Evolutionary conservation across 2,888 invertebrate genomes (phyloP).

Genomic region (Sialis lutaria): DNA sequence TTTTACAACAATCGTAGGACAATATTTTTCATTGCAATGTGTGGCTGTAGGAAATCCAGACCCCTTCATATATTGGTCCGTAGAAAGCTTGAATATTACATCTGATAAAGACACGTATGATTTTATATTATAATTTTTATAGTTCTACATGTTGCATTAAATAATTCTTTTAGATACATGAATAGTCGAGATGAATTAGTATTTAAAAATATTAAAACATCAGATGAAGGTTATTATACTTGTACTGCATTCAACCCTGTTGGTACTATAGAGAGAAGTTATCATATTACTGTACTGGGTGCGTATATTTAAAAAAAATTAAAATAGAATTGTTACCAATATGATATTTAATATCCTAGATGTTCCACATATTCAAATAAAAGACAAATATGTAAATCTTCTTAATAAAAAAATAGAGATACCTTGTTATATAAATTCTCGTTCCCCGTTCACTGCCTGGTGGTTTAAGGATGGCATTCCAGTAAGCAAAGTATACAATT

Average conservation of each 20-base stretch:
- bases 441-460: no score
- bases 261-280: constrained; percentile 25
- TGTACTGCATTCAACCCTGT: constrained; percentile 26
- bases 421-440: no score
- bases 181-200: neutral
- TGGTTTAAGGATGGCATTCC: no score
- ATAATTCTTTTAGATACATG: neutral
- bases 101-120: no score
- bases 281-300: constrained; percentile 28
- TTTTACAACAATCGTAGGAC: constrained; percentile 24
- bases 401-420: no score
- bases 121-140: no score
- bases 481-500: no score
- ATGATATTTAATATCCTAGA: no score
- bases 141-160: no score
- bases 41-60: constrained; percentile 29
- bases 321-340: neutral
- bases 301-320: constrained; percentile 12
- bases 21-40: constrained; percentile 28
- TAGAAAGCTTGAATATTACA: constrained; percentile 26
- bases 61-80: constrained; percentile 39
- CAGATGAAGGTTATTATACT: constrained; percentile 25
- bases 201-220: constrained; percentile 11
- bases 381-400: no score
- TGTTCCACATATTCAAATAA: no score